These are phyloP conservation scores for Drosophila basisetae DNA, from an alignment of 2,888 invertebrate genomes.

Conservation along the genomic window DNA sequence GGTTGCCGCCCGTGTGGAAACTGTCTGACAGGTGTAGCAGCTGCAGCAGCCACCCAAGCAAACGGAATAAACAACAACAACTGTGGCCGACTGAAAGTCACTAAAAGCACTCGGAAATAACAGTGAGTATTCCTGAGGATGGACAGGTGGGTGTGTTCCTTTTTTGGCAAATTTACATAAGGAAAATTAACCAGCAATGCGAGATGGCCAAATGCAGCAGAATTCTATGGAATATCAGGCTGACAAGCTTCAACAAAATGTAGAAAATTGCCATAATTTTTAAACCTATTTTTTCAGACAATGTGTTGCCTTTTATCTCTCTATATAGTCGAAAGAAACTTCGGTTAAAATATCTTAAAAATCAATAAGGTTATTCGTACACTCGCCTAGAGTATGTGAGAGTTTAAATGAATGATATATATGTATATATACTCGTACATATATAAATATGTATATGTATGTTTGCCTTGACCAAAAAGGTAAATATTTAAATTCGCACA, in stretches of 20 bases:
- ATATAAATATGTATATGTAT: background rate
- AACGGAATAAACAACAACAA: slow-evolving; percentile 31
- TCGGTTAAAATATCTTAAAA: background rate
- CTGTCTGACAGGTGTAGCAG: slow-evolving; percentile 66
- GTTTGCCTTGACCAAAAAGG: slow-evolving; percentile 61
- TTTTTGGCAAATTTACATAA: slow-evolving; percentile 65
- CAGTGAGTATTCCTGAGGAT: slow-evolving; percentile 20
- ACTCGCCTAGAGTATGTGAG: too few species aligned
- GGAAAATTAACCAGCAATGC: slow-evolving; percentile 73
- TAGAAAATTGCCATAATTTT: background rate
- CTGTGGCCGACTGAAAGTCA: slow-evolving; percentile 50
- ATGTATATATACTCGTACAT: background rate
- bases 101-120: slow-evolving; percentile 63
- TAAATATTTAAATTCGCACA: slow-evolving; percentile 77
- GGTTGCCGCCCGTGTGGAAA: slow-evolving; percentile 60
- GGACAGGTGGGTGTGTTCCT: background rate
- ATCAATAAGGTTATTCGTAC: background rate
- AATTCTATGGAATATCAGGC: background rate
- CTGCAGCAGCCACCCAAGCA: slow-evolving; percentile 7
- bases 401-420: background rate
- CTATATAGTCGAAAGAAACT: background rate
- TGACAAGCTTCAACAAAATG: background rate
- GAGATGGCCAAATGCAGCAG: slow-evolving; percentile 38
- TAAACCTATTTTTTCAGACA: background rate
- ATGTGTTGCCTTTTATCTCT: background rate